Base-by-base conservation (phyloP, 1,140 invertebrate species). In the Gryon sp. region DNA sequence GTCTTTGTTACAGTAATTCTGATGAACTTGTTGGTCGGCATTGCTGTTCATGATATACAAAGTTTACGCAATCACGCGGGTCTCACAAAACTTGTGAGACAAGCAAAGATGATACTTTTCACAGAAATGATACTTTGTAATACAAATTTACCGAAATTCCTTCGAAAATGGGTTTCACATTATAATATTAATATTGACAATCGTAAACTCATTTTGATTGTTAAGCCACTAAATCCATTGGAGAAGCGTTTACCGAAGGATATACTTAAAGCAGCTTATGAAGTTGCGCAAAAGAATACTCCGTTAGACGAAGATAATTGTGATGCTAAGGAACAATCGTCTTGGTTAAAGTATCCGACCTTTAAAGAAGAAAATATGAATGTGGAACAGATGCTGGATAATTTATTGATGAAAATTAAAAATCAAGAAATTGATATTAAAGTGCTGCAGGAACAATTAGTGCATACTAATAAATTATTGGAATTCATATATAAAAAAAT, bases 1-100 rank as follows among this genome's bases (percentile, higher is more conserved):
- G 89, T 93, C 24, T 91, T 93, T 76, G 92, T 93, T 4, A 92
- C 92, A 2, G 92, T 93, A 9, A 92, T 93, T 11, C 77, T 93
- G 1, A 93, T 93, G 92, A 93, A 93, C 83, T 70, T 93, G 0
- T 82, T 93, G 0, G 91, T 93, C n/a, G 92, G 92, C 74, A 92
- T 93, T 60, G 92, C 92, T 2, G 92, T 93, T 0, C 90, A 92
- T 32, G 92, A 93, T 81, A 93, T 93, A 65, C 91, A 93, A 82
- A 92, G 92, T 1, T 82, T 93, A 1, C 86, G 92, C 14, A 93
- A 92, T 82, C 92, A 92, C 6, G 93, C 92, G 0, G 92, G 92
- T 0, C 83, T 93, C 0, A 92, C 92, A 0, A 92, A 93, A 69
- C 84, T 93, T 0, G 92, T 93, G 0, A 85, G 92, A 11, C 92